Base-by-base conservation (phyloP, 2,888 invertebrate species). In the Caenorhabditis becei region DNA sequence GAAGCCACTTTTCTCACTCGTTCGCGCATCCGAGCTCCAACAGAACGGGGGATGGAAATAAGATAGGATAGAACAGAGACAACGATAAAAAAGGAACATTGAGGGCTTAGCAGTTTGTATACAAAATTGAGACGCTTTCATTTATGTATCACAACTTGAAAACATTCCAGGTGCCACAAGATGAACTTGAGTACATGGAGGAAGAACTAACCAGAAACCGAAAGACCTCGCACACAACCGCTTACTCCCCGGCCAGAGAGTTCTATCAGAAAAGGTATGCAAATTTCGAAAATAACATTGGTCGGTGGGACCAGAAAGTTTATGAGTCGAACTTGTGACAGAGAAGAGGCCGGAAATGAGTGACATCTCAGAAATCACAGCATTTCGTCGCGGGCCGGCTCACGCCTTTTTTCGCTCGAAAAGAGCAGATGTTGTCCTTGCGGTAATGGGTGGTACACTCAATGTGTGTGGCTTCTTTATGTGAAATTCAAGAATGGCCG, bases 191-290 rank as follows among this genome's bases (percentile, higher is more conserved):
- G 5, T 89, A 81, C 56, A 86, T 89, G 20, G 70, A 53, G 18
- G 32, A 80, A 35, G 86, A 87, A 44, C 58, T 87, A 37, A 84
- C 71, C 44, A 65, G 53, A 28, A 67, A 82, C n/a, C 83, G 86
- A 28, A 82, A 82, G 49, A 88, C 88, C 8, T 82, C 86, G 23
- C 89, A 89, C 35, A 80, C 83, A 3, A 89, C 89, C 14, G 85
- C 80, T 5, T 84, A 83, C 20, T 85, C 88, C 0, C 83, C 83
- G 16, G 87, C 88, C 2, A 51, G 82, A 47, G 69, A 77, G 65
- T 82, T 82, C 54, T 82, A 74, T 41, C 65, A 77, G 44, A 77
- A 66, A 49, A 81, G 81, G 81, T 80, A 61, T 47, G 47, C 47
- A 61, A 61, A 61, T 41, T 59, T 16, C 18, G 18, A 32, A 63